Conservation (phyloP, 1,140 invertebrate species). For the Monomorium pharaonis region DNA sequence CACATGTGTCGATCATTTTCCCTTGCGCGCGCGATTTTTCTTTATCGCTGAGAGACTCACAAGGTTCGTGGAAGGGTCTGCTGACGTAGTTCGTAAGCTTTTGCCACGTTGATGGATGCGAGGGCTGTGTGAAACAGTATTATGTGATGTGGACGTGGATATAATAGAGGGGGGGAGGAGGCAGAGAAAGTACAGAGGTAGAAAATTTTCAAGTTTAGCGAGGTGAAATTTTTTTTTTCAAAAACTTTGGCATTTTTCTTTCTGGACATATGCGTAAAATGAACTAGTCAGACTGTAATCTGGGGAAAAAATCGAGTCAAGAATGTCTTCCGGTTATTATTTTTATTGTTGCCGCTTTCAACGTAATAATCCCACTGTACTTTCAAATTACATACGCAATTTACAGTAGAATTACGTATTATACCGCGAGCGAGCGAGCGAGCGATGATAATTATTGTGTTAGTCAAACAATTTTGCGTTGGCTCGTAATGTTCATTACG, state of each 20-base stretch:
- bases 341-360: background rate
- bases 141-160: background rate
- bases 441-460: slow-evolving; percentile 29
- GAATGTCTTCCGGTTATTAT: background rate
- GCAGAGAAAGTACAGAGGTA: background rate
- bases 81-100: slow-evolving; percentile 6
- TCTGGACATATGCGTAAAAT: background rate
- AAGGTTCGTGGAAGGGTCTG: background rate
- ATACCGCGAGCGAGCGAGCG: background rate
- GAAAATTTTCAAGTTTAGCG: slow-evolving; percentile 6
- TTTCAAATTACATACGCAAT: slow-evolving; percentile 34
- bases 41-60: background rate
- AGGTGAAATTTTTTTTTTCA: background rate
- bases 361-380: background rate
- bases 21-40: background rate
- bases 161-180: too few relatives aligned
- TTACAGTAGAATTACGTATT: slow-evolving; percentile 24
- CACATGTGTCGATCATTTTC: slow-evolving; percentile 11
- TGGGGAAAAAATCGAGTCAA: background rate
- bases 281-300: background rate
- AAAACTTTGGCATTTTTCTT: background rate
- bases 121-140: background rate
- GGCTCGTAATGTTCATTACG: slow-evolving; percentile 45
- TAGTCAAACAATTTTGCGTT: slow-evolving; percentile 31
- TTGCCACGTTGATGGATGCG: slow-evolving; percentile 10